These are phyloP conservation scores for Oncorhynchus gorbuscha DNA, from an alignment of 2,113 vertebrate species.

Conservation along the genomic window DNA sequence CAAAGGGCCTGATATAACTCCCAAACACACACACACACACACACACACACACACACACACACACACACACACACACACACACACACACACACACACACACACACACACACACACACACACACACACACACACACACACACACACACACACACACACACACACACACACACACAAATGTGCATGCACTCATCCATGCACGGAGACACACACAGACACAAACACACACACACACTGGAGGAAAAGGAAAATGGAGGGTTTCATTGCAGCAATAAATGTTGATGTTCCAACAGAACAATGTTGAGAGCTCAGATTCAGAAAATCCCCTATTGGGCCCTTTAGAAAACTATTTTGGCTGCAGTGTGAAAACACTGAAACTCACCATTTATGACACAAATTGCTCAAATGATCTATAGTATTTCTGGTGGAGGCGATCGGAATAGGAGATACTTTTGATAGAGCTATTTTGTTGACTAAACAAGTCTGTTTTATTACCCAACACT, in stretches of 20 bases:
- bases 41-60: background rate
- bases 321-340: conserved; percentile 8
- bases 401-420: conserved; percentile 16
- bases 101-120: background rate
- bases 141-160: background rate
- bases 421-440: background rate
- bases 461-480: background rate
- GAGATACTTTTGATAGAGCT: background rate
- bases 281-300: conserved; percentile 27
- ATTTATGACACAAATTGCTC: conserved; percentile 25
- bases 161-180: background rate
- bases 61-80: background rate
- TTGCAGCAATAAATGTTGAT: conserved; percentile 33
- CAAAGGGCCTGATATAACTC: background rate
- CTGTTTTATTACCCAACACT: background rate
- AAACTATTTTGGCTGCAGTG: conserved; percentile 22
- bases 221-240: background rate
- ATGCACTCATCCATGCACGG: conserved; percentile 9
- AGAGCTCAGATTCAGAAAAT: conserved; percentile 9
- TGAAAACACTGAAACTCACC: conserved; percentile 19
- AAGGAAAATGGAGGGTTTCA: conserved; percentile 16
- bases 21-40: background rate
- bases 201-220: conserved; percentile 12
- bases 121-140: background rate
- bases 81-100: conserved; percentile 10